Base-by-base conservation (phyloP, 2,797 vertebrate genomes). In the Melanotaenia parkinsoni region DNA sequence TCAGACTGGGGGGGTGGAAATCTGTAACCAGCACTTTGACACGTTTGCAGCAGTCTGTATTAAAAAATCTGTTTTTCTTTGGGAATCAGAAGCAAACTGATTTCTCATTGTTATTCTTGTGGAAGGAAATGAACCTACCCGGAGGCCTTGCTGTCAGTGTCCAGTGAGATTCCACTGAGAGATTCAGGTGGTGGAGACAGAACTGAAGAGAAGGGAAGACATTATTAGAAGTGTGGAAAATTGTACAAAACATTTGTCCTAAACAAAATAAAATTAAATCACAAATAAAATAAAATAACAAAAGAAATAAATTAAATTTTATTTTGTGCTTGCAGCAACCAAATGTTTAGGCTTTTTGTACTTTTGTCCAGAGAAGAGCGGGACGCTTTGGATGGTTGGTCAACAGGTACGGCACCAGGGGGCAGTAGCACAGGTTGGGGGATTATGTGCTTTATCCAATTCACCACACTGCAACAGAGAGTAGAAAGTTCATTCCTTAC, bases 161-260 rank as follows among this genome's bases (percentile, higher is more conserved):
- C 93, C 70, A 93, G 70, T 1, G 89, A 89, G 81, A 93, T 92
- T 35, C 87, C 81, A 88, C 92, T 92, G 64, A 94, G 87, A 67
- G 94, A 95, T 62, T 95, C 94, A 32, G 94, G 92, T 5, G 94
- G 93, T 13, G 94, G 91, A 74, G 94, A 94, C 43, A 91, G 70
- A 84, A 91, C 94, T 95, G 81, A 61, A 72, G 43, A 35, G 10
- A 2, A 63, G 70, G 69, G 33, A 80, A 50, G 14, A 40, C 14
- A 16, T 40, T 40, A 40, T 14, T 1, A 40, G 6, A 7, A 35
- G 33, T 35, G 33, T 10, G 33, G 6, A 10, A 35, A 10, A 35
- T 35, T 35, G 6, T 35, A 35, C 6, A 35, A 7, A 10, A 35
- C 33, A 35, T 35, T 35, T 35, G 9, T 40, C 14, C 10, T 40